phyloP scores from a whole-genome alignment of 1,140 invertebrate genomes.

The Drosophila simulans region DNA sequence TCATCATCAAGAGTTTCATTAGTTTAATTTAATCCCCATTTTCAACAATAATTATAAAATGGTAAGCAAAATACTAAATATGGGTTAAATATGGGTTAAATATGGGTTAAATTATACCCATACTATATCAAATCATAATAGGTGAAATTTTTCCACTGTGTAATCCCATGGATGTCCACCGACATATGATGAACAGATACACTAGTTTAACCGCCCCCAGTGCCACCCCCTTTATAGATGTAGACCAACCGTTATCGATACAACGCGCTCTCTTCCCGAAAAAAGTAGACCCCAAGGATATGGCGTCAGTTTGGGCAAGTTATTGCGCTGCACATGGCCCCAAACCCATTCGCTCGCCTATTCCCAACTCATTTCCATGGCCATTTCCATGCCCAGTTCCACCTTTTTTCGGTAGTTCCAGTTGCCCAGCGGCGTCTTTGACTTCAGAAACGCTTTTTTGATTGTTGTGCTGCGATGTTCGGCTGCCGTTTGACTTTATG shows the following conservation, averaged over 20 bases:
- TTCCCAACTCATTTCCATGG: conserved; percentile 40
- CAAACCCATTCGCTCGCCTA: conserved; percentile 18
- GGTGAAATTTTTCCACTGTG: conserved; percentile 1
- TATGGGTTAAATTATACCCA: too few relatives aligned
- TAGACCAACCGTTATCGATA: conserved; percentile 42
- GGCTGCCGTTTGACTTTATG: conserved; percentile 70
- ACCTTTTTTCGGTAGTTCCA: conserved; percentile 26
- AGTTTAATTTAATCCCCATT: too few relatives aligned
- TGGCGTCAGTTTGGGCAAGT: conserved; percentile 71
- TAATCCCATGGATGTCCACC: conserved; percentile 7
- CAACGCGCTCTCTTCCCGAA: conserved; percentile 28
- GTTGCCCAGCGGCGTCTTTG: conserved; percentile 67
- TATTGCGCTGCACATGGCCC: conserved; percentile 62
- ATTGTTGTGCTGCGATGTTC: conserved; percentile 71
- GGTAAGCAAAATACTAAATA: too few relatives aligned
- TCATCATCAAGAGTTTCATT: too few relatives aligned
- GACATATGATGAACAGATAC: conserved; percentile 53
- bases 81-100: too few relatives aligned
- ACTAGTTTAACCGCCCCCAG: conserved; percentile 10
- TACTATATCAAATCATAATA: too few relatives aligned
- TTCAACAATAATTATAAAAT: too few relatives aligned
- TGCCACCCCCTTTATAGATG: conserved; percentile 10
- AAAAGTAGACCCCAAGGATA: conserved; percentile 65
- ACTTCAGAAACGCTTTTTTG: conserved; percentile 70
- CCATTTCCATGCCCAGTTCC: conserved; percentile 21